Conservation (phyloP, 2,797 vertebrate genomes). For the Clarias fuscus region DNA sequence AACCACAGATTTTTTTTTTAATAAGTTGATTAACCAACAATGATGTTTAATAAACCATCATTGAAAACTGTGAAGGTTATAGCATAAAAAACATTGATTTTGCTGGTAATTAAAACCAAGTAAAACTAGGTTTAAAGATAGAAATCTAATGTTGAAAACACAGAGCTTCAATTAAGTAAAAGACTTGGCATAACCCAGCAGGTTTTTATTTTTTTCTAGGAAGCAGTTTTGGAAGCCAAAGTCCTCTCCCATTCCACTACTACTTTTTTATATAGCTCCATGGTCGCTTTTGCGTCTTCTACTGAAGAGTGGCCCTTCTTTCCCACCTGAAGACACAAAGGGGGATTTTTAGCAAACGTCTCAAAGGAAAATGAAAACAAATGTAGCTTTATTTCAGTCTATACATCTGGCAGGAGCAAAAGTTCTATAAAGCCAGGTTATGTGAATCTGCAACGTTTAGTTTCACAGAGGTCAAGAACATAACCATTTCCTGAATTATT, state of each 20-base stretch:
- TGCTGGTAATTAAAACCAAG: constrained; percentile 10
- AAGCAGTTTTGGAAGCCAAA: constrained; percentile 58
- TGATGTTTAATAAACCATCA: not conserved
- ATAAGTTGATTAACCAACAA: not conserved
- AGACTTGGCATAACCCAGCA: not conserved
- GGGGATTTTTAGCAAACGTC: not conserved
- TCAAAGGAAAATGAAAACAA: not conserved
- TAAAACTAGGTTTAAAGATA: not conserved
- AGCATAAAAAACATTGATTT: constrained; percentile 2
- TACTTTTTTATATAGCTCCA: constrained; percentile 91
- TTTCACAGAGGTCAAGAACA: not conserved
- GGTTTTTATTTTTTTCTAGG: not conserved
- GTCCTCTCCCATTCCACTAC: constrained; percentile 84
- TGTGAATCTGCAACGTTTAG: not conserved
- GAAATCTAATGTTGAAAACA: not conserved
- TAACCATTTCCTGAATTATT: not conserved
- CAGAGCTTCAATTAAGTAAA: not conserved
- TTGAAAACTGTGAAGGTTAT: not conserved
- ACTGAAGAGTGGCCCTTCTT: constrained; percentile 86
- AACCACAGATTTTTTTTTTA: not conserved
- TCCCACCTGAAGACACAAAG: constrained; percentile 73
- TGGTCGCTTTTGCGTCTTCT: constrained; percentile 88
- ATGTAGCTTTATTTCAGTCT: not conserved
- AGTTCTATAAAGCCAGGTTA: not conserved
- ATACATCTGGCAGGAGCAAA: not conserved